Conservation (phyloP, 2,113 vertebrate species). For the Apeltes quadracus region DNA sequence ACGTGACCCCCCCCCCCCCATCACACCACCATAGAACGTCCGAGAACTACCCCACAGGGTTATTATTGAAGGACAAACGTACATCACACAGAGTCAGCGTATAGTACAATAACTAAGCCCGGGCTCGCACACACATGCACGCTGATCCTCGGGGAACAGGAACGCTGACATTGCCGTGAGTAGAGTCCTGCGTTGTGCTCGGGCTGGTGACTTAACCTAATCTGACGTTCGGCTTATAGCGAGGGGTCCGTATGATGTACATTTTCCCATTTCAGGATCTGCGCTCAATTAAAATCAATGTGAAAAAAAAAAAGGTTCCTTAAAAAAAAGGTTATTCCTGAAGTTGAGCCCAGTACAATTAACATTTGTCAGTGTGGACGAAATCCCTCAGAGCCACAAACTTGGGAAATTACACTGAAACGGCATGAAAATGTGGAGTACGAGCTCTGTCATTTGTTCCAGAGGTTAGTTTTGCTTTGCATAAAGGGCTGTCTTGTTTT, state of each 20-base stretch:
- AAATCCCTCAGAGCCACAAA: not conserved
- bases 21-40: slow-evolving; percentile 36
- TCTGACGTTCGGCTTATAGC: slow-evolving; percentile 50
- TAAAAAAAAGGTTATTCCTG: slow-evolving; percentile 28
- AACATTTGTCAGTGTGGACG: slow-evolving; percentile 15
- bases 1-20: slow-evolving; percentile 2
- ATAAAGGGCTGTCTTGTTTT: slow-evolving; percentile 10
- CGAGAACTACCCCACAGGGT: slow-evolving; percentile 1
- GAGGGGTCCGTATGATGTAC: not conserved
- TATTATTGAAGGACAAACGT: slow-evolving; percentile 20
- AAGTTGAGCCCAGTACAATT: slow-evolving; percentile 12
- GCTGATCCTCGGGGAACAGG: slow-evolving; percentile 9
- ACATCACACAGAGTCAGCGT: slow-evolving; percentile 18
- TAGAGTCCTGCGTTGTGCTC: slow-evolving; percentile 29
- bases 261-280: slow-evolving; percentile 18
- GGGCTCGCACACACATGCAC: not conserved
- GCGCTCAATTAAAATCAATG: slow-evolving; percentile 39
- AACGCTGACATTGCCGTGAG: slow-evolving; percentile 52
- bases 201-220: slow-evolving; percentile 56
- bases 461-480: slow-evolving; percentile 7
- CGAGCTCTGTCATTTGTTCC: slow-evolving; percentile 7
- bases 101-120: slow-evolving; percentile 7
- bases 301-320: slow-evolving; percentile 19
- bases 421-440: not conserved
- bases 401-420: slow-evolving; percentile 12